Base-by-base conservation (phyloP, 1,140 invertebrate species). In the Diabrotica virgifera region DNA sequence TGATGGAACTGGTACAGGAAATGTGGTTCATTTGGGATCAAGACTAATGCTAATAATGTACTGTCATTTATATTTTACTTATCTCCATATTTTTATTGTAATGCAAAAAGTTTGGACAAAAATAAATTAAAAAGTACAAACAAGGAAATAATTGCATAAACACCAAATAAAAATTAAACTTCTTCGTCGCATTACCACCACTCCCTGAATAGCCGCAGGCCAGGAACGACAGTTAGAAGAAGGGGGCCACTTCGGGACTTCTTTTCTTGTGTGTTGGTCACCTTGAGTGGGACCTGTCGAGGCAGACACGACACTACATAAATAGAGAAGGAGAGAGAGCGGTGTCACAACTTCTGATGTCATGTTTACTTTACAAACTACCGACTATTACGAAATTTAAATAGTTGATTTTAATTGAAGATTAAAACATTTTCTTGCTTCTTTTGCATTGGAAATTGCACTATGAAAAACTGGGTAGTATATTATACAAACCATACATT, bases 241-340 rank as follows among this genome's bases (percentile, higher is more conserved):
- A 14, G 59, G 58, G 46, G 59, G 40, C 40, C 46, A 60, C 59
- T 60, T 60, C 40, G 59, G 59, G 59, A 60, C 40, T 52, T 60
- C 59, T 60, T 60, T 8, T 46, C n/a, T 8, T 46, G 40, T 46
- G 40, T 46, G 57, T 59, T 59, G 59, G 59, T 60, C 59, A 60
- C 59, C 59, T 60, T 60, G 59, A 60, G 59, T 60, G 59, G 24
- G 59, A 38, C 59, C 59, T 38, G 59, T 24, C 53, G 10, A 36
- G 12, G 12, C 53, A 10, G 24, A 55, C 53, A 9, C 6, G 24
- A 55, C 13, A 12, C 14, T 52, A 52, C n/a, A 52, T 52, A 14
- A n/a, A n/a, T 14, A 55, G 13, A 36, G 35, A 35, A 55, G 24
- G 35, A 55, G 13, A 14, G 13, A 55, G 14, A 52, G 10, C 51